Percentiles rank a stretch among this genome's conserved stretches.
These are phyloP conservation scores for Drosophila azteca DNA, from an alignment of 1,140 invertebrate species.

Conservation along the genomic window DNA sequence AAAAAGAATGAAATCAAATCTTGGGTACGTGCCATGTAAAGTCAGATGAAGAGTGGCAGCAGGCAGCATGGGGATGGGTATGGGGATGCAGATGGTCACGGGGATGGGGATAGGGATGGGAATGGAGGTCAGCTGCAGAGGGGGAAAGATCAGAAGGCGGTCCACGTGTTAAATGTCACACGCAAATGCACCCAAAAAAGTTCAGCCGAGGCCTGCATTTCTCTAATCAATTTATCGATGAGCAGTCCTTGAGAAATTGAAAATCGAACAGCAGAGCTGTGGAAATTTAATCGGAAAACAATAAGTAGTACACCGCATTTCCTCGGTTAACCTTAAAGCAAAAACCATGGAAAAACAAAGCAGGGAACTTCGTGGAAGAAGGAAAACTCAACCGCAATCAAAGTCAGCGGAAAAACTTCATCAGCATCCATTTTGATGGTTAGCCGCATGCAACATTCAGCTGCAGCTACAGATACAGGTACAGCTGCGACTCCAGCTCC, in stretches of 20 bases:
- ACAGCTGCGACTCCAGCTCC: constrained; percentile 2
- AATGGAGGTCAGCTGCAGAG: neutral
- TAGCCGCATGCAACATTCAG: constrained; percentile 10
- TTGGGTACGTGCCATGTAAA: constrained; percentile 66
- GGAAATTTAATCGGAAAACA: neutral
- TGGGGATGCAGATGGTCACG: neutral
- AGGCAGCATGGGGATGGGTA: neutral
- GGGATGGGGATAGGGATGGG: neutral
- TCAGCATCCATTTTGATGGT: constrained; percentile 12
- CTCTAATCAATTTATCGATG: too few species aligned
- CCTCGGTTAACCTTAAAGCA: constrained; percentile 23
- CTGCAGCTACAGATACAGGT: constrained; percentile 8
- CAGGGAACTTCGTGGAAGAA: constrained; percentile 1
- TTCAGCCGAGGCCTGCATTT: too few species aligned
- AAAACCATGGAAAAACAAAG: constrained; percentile 35
- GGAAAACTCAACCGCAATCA: constrained; percentile 52
- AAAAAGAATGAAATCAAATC: constrained; percentile 43
- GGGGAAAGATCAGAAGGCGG: neutral
- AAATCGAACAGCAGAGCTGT: neutral
- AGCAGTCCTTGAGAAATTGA: too few species aligned
- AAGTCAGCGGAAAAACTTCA: constrained; percentile 47
- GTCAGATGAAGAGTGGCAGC: constrained; percentile 39
- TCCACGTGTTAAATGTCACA: constrained; percentile 17
- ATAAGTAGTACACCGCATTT: neutral
- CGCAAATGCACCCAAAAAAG: neutral